phyloP scores from a whole-genome alignment of 2,113 vertebrate species.

The Lynx canadensis region DNA sequence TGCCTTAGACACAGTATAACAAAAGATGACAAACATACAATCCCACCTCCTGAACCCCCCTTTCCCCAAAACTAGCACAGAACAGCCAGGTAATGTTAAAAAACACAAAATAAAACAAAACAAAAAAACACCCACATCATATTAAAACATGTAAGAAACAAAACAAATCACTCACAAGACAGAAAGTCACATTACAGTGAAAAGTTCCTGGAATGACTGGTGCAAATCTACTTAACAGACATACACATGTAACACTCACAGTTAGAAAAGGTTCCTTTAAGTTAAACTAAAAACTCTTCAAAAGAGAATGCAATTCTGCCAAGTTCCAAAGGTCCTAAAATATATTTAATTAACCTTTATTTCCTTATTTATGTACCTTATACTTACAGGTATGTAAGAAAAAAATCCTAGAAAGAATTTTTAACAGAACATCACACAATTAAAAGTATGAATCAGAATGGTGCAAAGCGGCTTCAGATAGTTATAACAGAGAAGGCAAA shows the following conservation, averaged over 20 bases:
- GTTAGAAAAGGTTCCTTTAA: slow-evolving; percentile 23
- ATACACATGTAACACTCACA: background rate
- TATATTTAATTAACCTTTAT: slow-evolving; percentile 42
- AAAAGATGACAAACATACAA: background rate
- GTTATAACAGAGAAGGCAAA: slow-evolving; percentile 1
- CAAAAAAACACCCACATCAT: background rate
- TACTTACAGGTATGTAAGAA: slow-evolving; percentile 55
- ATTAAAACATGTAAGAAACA: slow-evolving; percentile 11
- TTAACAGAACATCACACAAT: slow-evolving; percentile 50
- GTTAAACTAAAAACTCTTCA: slow-evolving; percentile 47
- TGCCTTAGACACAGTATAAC: background rate
- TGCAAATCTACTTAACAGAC: background rate
- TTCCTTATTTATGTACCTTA: slow-evolving; percentile 63
- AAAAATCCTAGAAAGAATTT: slow-evolving; percentile 47
- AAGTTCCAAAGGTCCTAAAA: slow-evolving; percentile 28
- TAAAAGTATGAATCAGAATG: slow-evolving; percentile 35
- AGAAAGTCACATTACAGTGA: background rate
- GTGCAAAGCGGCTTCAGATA: background rate
- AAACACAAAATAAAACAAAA: background rate
- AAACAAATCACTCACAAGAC: background rate
- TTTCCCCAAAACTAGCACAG: background rate
- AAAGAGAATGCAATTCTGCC: background rate
- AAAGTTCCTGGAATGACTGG: background rate
- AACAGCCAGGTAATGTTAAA: background rate
- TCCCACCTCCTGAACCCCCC: background rate